Conservation (phyloP, 2,888 invertebrate genomes). For the Caradrina kadenii region DNA sequence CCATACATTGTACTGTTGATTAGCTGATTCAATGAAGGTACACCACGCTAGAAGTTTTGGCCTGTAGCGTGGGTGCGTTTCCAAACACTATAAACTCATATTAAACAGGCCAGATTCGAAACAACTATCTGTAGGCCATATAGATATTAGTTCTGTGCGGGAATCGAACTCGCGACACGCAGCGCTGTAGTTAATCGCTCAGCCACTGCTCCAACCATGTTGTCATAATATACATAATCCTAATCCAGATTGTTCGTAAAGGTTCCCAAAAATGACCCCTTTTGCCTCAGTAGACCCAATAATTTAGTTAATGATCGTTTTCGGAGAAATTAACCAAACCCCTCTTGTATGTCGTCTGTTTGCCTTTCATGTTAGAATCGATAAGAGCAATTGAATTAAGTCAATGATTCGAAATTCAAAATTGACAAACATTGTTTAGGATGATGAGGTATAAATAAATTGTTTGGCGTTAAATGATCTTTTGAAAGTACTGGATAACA, state of each 20-base stretch:
- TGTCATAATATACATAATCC: too few species aligned
- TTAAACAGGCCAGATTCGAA: too few species aligned
- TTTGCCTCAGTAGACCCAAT: background rate
- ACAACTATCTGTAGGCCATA: too few species aligned
- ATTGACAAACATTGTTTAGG: constrained; percentile 41
- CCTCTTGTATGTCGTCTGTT: constrained; percentile 24
- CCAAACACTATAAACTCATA: too few species aligned
- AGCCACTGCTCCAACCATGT: too few species aligned
- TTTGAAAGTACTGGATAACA: background rate
- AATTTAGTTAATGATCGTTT: constrained; percentile 5
- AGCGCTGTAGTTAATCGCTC: too few species aligned
- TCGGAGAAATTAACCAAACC: constrained; percentile 16
- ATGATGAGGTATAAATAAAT: constrained; percentile 4
- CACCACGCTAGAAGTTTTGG: too few species aligned
- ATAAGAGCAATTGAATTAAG: constrained; percentile 43
- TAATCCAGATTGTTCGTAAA: background rate
- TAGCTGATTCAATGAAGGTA: background rate
- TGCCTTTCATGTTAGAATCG: constrained; percentile 41
- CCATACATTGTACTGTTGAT: too few species aligned
- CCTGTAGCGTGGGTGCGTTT: too few species aligned
- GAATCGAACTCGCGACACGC: too few species aligned
- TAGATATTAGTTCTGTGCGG: too few species aligned
- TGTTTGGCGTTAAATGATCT: constrained; percentile 2
- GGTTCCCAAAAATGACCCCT: background rate
- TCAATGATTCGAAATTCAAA: constrained; percentile 37